Conservation (phyloP, 2,113 vertebrate species). For the Triplophysa siluroides region DNA sequence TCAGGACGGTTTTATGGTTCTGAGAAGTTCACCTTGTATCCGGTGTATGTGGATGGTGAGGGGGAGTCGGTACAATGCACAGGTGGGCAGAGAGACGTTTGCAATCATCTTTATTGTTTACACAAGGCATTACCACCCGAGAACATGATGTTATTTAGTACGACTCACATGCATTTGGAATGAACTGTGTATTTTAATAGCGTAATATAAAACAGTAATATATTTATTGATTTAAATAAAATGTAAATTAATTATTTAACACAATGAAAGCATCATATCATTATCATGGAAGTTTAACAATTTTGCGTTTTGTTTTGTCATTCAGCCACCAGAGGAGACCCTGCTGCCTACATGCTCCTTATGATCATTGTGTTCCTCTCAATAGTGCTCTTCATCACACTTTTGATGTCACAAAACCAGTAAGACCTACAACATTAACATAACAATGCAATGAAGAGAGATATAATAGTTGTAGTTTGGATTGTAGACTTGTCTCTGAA, state of each 20-base stretch:
- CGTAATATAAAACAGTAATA: not conserved
- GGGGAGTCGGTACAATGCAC: constrained; percentile 75
- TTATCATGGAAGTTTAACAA: not conserved
- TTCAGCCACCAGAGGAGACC: constrained; percentile 70
- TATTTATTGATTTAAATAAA: not conserved
- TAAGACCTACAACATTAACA: constrained; percentile 58
- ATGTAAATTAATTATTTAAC: not conserved
- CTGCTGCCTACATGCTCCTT: constrained; percentile 76
- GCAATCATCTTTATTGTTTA: not conserved
- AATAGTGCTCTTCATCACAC: constrained; percentile 77
- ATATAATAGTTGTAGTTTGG: not conserved
- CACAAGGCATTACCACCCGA: not conserved
- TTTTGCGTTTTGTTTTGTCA: constrained; percentile 52
- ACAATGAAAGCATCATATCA: not conserved
- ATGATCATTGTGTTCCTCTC: constrained; percentile 81
- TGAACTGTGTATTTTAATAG: too few species aligned
- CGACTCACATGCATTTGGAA: not conserved
- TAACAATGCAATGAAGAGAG: not conserved
- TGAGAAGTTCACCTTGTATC: constrained; percentile 87
- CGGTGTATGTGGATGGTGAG: constrained; percentile 85
- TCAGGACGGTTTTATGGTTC: constrained; percentile 84
- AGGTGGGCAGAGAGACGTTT: constrained; percentile 70
- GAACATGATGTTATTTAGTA: not conserved
- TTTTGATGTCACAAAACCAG: constrained; percentile 88
- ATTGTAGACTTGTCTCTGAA: too few species aligned